Evolutionary conservation across 2,113 vertebrate genomes (phyloP), one percentile per base, ranked within the genome.

Genomic region (Chionomys nivalis): DNA sequence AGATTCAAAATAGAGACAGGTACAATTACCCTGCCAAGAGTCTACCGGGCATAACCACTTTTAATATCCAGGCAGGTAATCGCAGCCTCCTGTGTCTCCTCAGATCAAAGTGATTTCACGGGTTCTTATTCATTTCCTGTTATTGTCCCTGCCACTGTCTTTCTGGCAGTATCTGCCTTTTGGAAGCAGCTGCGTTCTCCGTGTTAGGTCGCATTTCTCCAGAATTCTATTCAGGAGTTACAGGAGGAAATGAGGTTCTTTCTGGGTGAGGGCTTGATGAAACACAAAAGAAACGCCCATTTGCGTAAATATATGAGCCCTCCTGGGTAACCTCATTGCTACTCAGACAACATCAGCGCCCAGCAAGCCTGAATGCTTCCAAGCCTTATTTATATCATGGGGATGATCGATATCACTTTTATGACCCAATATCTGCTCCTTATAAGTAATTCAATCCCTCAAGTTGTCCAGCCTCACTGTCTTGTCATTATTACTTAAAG

Each of bases 241-340:
- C 68, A 90, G 26, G 63, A 66, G 72, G 47, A 94, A 42, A 58
- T 70, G 28, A 91, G 31, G 47, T 52, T 42, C 49, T 91, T 91
- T 85, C 70, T 68, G 12, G 91, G 44, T 73, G 44, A 93, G 44
- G 91, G 44, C 77, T 85, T 96, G 70, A 73, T 93, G 39, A 96
- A 93, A 39, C 89, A 83, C 65, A 73, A 91, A 93, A 83, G 61
- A 70, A 85, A 79, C 3, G 49, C 7, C 17, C 7, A 14, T 81
- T 85, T 94, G 26, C 33, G 72, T 52, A 66, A 65, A 52, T n/a
- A 88, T 9, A 12, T 47, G 39, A 91, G 82, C 65, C 49, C 93
- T 96, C 83, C 63, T 8, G 1, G 19, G 77, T 79, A 75, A 91
- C 75, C 77, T 93, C 70, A 76, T 75, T 79, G 81, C 19, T 65